Evolutionary conservation across 2,797 vertebrate genomes (phyloP), one percentile per base, ranked within the genome.

Genomic region (Pogoniulus pusillus): DNA sequence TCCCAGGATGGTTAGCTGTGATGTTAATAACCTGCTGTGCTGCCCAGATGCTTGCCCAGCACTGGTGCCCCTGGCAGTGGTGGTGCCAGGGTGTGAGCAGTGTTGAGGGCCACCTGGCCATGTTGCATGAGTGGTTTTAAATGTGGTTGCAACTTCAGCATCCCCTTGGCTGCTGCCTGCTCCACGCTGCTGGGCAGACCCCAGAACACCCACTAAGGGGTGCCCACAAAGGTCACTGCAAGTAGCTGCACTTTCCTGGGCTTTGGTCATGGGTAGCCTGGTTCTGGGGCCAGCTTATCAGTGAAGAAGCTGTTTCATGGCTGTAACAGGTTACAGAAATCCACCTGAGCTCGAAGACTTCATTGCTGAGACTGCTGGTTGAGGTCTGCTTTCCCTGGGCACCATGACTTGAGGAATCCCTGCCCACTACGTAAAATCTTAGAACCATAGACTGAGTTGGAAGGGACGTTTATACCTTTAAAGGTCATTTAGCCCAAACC

Each of bases 201-300:
- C 66, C 15, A 0, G n/a, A 81, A 69, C 34, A 27, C 24, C 27
- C 4, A 0, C 37, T 30, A 12, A 35, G 49, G 29, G 15, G 10
- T 55, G 11, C 24, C 27, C 5, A 0, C 1, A 0, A 27, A 51
- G 59, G 26, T 16, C 7, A 24, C 12, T 8, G 9, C 0, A 0
- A 5, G 30, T 15, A 49, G 16, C 7, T 34, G 7, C 3, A 1
- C 75, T 83, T 79, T 57, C 57, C 62, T 53, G 24, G 1, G 4
- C 6, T 93, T 83, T 84, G 58, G 11, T 35, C 41, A 60, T 39
- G 26, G 49, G 14, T 12, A 49, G 30, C 17, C 20, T 1, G 5
- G 18, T 16, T 11, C 8, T n/a, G 20, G 26, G 57, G 12, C 12
- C 51, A 57, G 53, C 24, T 32, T 77, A 34, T 34, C 13, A 13